phyloP scores from a whole-genome alignment of 2,888 invertebrate genomes.

The Cephus sareptanus region DNA sequence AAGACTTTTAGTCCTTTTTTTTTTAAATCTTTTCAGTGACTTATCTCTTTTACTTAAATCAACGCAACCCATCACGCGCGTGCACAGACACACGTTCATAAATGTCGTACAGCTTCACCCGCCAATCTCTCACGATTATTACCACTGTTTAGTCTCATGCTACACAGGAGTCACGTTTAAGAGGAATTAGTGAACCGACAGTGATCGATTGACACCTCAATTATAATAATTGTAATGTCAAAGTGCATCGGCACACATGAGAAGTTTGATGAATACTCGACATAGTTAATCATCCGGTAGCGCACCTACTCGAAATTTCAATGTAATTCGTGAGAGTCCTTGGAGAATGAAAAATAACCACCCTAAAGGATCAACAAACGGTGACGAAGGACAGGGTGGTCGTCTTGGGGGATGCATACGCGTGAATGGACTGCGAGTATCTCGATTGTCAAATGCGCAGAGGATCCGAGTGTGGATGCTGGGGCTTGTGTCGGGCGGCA shows the following conservation, averaged over 20 bases:
- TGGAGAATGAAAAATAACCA: not conserved
- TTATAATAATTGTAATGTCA: not conserved
- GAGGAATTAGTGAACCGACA: too few relatives aligned
- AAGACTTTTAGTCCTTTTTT: not conserved
- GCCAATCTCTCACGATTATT: not conserved
- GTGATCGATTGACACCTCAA: not conserved
- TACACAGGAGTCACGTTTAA: too few relatives aligned
- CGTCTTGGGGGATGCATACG: constrained; percentile 54
- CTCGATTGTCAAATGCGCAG: constrained; percentile 62
- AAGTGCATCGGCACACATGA: not conserved
- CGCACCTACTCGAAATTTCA: not conserved
- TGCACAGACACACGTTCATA: not conserved
- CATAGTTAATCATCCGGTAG: not conserved
- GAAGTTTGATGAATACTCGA: not conserved
- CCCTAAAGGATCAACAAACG: constrained; percentile 51
- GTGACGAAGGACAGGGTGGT: constrained; percentile 58
- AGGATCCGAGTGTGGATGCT: constrained; percentile 50
- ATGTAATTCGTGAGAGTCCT: not conserved
- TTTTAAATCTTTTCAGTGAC: not conserved
- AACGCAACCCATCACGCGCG: not conserved
- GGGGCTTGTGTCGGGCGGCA: constrained; percentile 70
- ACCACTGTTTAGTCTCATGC: not conserved
- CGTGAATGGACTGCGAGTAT: constrained; percentile 57
- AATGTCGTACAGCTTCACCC: not conserved
- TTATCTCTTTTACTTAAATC: not conserved